Conservation (phyloP, 2,797 vertebrate genomes). For the Smutsia temminckii region DNA sequence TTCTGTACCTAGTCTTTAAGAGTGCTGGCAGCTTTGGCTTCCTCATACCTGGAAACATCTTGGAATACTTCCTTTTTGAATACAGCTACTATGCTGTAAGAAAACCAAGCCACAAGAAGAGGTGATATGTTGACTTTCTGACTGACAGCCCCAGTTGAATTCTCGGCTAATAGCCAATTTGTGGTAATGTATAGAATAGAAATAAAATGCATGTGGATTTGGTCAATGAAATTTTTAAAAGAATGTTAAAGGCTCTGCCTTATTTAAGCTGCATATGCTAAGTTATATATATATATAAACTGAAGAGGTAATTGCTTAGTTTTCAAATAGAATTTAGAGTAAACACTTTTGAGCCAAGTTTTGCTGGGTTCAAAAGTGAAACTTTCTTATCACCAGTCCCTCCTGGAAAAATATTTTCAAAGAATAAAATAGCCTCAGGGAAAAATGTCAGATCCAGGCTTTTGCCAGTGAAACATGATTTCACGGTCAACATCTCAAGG, state of each 20-base stretch:
- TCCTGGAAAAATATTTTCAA: neutral
- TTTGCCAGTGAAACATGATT: slow-evolving; percentile 20
- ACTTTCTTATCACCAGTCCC: neutral
- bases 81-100: neutral
- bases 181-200: neutral
- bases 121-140: neutral
- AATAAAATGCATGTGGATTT: neutral
- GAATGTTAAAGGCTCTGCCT: neutral
- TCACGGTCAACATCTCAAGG: slow-evolving; percentile 4
- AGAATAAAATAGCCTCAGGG: neutral
- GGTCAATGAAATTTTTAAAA: neutral
- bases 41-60: neutral
- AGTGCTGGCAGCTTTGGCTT: neutral
- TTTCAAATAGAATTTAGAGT: neutral
- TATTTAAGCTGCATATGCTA: neutral
- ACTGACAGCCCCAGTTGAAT: neutral
- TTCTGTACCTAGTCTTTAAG: neutral
- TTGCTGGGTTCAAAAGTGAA: neutral
- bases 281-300: neutral
- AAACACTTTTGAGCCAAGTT: slow-evolving; percentile 9
- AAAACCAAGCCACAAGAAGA: neutral
- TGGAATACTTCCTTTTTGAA: neutral
- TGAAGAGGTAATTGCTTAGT: neutral
- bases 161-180: neutral
- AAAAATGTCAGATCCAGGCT: neutral